Conservation (phyloP, 1,140 invertebrate species). For the Drosophila ficusphila region DNA sequence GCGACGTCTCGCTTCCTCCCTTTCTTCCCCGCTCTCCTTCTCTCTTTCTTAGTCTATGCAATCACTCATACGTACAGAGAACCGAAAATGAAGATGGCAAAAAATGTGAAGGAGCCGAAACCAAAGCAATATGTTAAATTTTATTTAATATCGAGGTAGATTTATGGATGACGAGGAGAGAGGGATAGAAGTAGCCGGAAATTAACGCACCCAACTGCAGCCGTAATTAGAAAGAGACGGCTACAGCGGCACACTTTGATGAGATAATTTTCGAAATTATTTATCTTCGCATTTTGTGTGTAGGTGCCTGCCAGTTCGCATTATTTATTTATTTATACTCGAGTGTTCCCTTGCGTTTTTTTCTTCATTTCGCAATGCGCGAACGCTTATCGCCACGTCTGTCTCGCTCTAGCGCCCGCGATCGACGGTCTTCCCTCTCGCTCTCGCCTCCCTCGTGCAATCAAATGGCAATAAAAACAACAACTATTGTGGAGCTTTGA, state of each 20-base stretch:
- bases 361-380: slow-evolving; percentile 66
- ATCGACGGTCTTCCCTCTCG: slow-evolving; percentile 3
- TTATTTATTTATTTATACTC: slow-evolving; percentile 72
- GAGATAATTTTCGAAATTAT: slow-evolving; percentile 69
- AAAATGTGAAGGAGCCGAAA: slow-evolving; percentile 5
- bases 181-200: slow-evolving; percentile 14
- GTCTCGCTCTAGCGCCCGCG: slow-evolving; percentile 1
- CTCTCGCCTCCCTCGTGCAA: slow-evolving; percentile 1
- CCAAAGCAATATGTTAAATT: slow-evolving; percentile 29
- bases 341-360: slow-evolving; percentile 58
- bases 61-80: slow-evolving; percentile 58
- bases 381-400: slow-evolving; percentile 16
- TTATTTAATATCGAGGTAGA: slow-evolving; percentile 23
- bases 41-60: slow-evolving; percentile 31
- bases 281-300: slow-evolving; percentile 20
- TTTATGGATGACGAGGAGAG: slow-evolving; percentile 2
- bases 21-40: neutral
- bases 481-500: slow-evolving; percentile 18
- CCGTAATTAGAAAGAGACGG: slow-evolving; percentile 15
- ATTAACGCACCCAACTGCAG: slow-evolving; percentile 51
- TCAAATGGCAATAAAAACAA: slow-evolving; percentile 1
- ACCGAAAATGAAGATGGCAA: slow-evolving; percentile 11
- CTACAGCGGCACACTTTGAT: slow-evolving; percentile 40
- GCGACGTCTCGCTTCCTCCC: slow-evolving; percentile 19
- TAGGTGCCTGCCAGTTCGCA: slow-evolving; percentile 22